Conservation (phyloP, 1,140 invertebrate genomes). For the Brachionus manjavacas region DNA sequence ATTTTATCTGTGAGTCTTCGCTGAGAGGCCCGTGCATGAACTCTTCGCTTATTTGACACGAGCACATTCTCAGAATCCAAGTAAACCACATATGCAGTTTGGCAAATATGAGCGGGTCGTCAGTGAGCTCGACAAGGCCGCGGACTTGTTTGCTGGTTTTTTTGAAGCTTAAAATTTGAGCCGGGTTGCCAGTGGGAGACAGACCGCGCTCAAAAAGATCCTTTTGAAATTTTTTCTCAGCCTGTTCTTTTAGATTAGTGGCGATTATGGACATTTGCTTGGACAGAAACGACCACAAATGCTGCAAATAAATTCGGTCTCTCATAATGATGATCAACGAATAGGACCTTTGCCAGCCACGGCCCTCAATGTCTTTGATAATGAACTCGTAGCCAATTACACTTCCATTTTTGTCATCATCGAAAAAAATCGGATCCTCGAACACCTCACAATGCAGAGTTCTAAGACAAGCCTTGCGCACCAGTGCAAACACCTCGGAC, state of each 20-base stretch:
- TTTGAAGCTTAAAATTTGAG: conserved; percentile 16
- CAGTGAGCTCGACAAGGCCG: conserved; percentile 23
- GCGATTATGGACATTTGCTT: conserved; percentile 19
- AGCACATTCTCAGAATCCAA: conserved; percentile 38
- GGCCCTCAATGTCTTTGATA: not conserved
- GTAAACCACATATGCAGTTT: conserved; percentile 41
- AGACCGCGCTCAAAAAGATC: not conserved
- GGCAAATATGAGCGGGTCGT: conserved; percentile 20
- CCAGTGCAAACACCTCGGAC: not conserved
- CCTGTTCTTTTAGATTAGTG: conserved; percentile 21
- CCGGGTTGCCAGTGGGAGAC: not conserved
- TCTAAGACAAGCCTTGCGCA: conserved; percentile 19
- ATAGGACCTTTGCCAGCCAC: conserved; percentile 30
- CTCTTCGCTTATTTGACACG: conserved; percentile 37
- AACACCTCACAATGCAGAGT: conserved; percentile 28
- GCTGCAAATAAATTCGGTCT: conserved; percentile 38
- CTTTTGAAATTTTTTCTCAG: conserved; percentile 26
- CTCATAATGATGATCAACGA: conserved; percentile 32
- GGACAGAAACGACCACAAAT: conserved; percentile 38
- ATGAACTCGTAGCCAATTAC: conserved; percentile 37
- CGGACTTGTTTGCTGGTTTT: conserved; percentile 26
- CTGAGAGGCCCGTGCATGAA: not conserved
- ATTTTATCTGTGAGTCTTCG: conserved; percentile 20
- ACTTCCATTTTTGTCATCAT: conserved; percentile 36
- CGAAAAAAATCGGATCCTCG: conserved; percentile 40